Base-by-base conservation (phyloP, 2,113 vertebrate species). In the Chrysemys picta region DNA sequence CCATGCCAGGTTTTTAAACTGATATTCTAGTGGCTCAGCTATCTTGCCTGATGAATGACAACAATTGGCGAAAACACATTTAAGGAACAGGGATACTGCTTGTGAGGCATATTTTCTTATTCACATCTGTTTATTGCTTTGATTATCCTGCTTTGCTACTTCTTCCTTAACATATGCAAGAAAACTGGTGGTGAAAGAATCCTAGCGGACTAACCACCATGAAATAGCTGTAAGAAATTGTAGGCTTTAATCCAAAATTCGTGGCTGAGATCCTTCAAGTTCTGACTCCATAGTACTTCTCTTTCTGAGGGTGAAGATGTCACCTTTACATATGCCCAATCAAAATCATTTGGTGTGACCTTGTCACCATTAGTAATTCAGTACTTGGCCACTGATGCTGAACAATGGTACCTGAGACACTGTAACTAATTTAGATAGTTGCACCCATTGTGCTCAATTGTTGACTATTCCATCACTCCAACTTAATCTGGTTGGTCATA, bases 361-460 rank as follows among this genome's bases (percentile, higher is more conserved):
- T 9, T 17, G 6, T 82, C 13, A 16, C 8, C 14, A 1, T 75
- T 79, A 80, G 31, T 88, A 38, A 91, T 84, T 85, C 29, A 80
- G 0, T 14, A 10, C 3, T 5, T 78, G 35, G 69, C n/a, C 10
- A 84, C 5, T 5, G 69, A 4, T 5, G 12, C 24, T 35, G 59
- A 81, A 56, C 72, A 21, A 17, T 87, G 45, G 1, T 21, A 75
- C 78, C 53, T 85, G 21, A 81, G 2, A 1, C 78, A 17, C 47
- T 89, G 81, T 35, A 16, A 45, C 45, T 38, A 65, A 0, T 87
- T 17, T 19, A 21, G 6, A 4, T 59, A 49, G 79, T 16, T 50
- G 3, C 57, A 75, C 38, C 81, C 81, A 53, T 25, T n/a, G 4
- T 38, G 65, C 65, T 72, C 8, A 57, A 69, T 10, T 52, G 21